Conservation (phyloP, 2,888 invertebrate genomes). For the Chloromyia formosa region DNA sequence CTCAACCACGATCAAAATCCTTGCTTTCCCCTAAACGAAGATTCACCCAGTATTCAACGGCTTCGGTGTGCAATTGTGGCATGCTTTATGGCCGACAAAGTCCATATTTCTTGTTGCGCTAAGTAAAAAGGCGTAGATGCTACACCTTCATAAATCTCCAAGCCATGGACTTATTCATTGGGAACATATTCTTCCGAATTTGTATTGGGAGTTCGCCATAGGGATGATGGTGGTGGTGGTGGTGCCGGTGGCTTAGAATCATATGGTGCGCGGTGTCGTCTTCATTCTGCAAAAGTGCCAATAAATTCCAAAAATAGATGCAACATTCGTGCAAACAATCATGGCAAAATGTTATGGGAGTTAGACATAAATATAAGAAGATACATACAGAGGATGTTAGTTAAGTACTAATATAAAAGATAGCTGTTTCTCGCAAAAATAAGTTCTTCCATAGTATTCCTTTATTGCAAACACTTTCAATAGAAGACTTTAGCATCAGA, state of each 20-base stretch:
- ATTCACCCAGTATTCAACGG: conserved; percentile 1
- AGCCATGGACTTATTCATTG: conserved; percentile 37
- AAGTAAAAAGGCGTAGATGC: conserved; percentile 43
- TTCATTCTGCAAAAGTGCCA: conserved; percentile 38
- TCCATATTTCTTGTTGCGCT: conserved; percentile 36
- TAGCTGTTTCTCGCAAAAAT: background rate
- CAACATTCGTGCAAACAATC: conserved; percentile 40
- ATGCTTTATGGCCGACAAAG: conserved; percentile 42
- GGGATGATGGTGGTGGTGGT: conserved; percentile 7
- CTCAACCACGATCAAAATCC: no score
- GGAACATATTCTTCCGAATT: conserved; percentile 32
- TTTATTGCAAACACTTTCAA: no score
- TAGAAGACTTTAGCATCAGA: no score
- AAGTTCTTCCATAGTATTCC: no score
- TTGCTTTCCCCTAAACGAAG: background rate
- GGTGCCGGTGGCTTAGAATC: conserved; percentile 10
- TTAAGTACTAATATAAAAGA: background rate
- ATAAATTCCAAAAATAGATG: conserved; percentile 44
- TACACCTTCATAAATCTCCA: conserved; percentile 43
- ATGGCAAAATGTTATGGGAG: conserved; percentile 23
- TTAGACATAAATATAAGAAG: conserved; percentile 1
- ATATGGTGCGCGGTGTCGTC: conserved; percentile 35
- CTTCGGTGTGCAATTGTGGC: conserved; percentile 32
- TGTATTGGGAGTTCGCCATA: conserved; percentile 1
- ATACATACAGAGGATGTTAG: no score